Conservation (phyloP, 92 coral and sea anemone species). For the Diadumene lineata region DNA sequence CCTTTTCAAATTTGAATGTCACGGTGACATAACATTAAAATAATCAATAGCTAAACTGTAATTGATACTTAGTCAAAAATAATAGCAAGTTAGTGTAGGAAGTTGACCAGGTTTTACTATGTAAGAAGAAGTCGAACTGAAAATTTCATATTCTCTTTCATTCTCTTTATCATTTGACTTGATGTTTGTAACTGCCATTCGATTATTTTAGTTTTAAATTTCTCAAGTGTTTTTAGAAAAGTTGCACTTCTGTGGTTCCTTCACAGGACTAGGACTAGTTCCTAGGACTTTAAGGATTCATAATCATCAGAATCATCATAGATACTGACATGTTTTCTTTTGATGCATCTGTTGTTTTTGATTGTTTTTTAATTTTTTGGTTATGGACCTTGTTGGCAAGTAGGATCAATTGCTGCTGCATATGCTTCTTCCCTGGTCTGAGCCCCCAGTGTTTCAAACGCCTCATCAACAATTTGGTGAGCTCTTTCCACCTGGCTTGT, state of each 20-base stretch:
- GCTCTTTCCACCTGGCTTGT: slow-evolving; percentile 38
- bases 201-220: slow-evolving; percentile 1
- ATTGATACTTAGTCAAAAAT: too few species aligned
- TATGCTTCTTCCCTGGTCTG: background rate
- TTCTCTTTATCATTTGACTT: background rate
- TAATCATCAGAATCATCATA: slow-evolving; percentile 23
- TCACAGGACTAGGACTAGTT: background rate
- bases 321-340: slow-evolving; percentile 10
- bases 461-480: slow-evolving; percentile 28
- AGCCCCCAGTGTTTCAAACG: slow-evolving; percentile 23
- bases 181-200: slow-evolving; percentile 9
- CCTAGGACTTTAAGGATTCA: slow-evolving; percentile 4
- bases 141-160: slow-evolving; percentile 1
- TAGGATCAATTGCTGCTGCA: slow-evolving; percentile 11
- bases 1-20: too few species aligned
- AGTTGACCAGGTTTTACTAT: background rate
- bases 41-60: too few species aligned
- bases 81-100: slow-evolving; percentile 20
- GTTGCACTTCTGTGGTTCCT: slow-evolving; percentile 10
- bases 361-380: background rate
- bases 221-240: slow-evolving; percentile 24
- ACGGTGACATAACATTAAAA: too few species aligned
- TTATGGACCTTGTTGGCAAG: slow-evolving; percentile 6
- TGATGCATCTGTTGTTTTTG: slow-evolving; percentile 3
- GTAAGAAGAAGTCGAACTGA: slow-evolving; percentile 17